Percentiles rank a stretch among this genome's conserved stretches.
Conservation (phyloP, 1,140 invertebrate species). For the Spodoptera litura region DNA sequence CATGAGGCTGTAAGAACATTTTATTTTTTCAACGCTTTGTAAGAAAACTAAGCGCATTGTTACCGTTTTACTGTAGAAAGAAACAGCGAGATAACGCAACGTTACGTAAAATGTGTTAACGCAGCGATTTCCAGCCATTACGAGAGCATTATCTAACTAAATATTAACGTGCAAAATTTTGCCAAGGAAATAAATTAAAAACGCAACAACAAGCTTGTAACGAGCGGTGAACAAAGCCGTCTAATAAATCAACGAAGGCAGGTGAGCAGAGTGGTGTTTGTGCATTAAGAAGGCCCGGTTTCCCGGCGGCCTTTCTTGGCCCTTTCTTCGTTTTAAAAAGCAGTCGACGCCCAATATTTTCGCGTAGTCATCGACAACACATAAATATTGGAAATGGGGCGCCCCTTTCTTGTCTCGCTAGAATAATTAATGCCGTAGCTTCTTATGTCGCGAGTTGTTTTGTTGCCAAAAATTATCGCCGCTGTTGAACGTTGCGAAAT, state of each 20-base stretch:
- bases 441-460: conserved; percentile 78
- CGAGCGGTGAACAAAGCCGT: conserved; percentile 80
- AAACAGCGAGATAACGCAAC: conserved; percentile 17
- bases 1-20: no score
- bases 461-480: conserved; percentile 77
- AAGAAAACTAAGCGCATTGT: no score
- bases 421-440: conserved; percentile 84
- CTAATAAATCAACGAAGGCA: conserved; percentile 84
- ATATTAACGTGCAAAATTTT: conserved; percentile 80
- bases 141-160: conserved; percentile 74
- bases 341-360: conserved; percentile 84
- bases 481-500: conserved; percentile 57
- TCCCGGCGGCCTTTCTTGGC: conserved; percentile 81
- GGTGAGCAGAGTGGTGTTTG: conserved; percentile 83
- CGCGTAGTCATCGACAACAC: conserved; percentile 85
- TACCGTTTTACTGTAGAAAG: not conserved
- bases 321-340: conserved; percentile 86
- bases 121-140: conserved; percentile 65
- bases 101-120: conserved; percentile 16
- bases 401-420: conserved; percentile 82
- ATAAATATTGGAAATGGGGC: conserved; percentile 86
- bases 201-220: conserved; percentile 85
- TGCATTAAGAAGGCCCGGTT: conserved; percentile 83
- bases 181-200: conserved; percentile 84
- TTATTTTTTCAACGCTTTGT: no score